A percentile compares a stretch with the other conserved stretches of the same genome.
Evolutionary conservation across 2,888 invertebrate species (phyloP).

Genomic region (Druceiella hillmani): DNA sequence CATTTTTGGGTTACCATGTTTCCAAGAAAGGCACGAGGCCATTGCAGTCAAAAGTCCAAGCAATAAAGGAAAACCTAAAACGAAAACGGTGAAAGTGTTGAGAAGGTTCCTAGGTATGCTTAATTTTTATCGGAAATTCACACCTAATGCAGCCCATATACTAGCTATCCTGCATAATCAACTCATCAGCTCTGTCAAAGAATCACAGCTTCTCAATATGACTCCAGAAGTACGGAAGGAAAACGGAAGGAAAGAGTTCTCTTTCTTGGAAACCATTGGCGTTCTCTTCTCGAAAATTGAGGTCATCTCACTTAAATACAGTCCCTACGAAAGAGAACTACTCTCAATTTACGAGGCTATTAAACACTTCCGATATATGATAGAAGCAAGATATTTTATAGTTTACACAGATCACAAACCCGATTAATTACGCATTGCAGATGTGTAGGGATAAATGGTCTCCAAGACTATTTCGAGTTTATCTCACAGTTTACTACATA

Average conservation of each 20-base stretch:
- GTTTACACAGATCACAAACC: slow-evolving; percentile 32
- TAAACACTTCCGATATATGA: slow-evolving; percentile 30
- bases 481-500: slow-evolving; percentile 31
- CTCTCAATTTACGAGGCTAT: slow-evolving; percentile 31
- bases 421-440: no score
- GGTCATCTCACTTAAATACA: no score
- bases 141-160: slow-evolving; percentile 28
- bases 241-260: no score
- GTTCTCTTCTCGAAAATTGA: no score
- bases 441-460: no score
- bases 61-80: slow-evolving; percentile 23
- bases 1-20: slow-evolving; percentile 27
- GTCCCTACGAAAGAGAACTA: slow-evolving; percentile 33
- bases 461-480: no score
- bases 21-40: slow-evolving; percentile 27
- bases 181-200: slow-evolving; percentile 25
- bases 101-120: slow-evolving; percentile 29
- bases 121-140: slow-evolving; percentile 30
- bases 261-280: no score
- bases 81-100: slow-evolving; percentile 26
- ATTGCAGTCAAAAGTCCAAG: slow-evolving; percentile 27
- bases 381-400: slow-evolving; percentile 30
- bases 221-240: slow-evolving; percentile 19
- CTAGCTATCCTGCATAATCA: slow-evolving; percentile 30
- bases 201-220: slow-evolving; percentile 24